Percentiles rank a stretch among this genome's conserved stretches.
Conservation (phyloP, 2,113 vertebrate genomes). For the Heliornis fulica region DNA sequence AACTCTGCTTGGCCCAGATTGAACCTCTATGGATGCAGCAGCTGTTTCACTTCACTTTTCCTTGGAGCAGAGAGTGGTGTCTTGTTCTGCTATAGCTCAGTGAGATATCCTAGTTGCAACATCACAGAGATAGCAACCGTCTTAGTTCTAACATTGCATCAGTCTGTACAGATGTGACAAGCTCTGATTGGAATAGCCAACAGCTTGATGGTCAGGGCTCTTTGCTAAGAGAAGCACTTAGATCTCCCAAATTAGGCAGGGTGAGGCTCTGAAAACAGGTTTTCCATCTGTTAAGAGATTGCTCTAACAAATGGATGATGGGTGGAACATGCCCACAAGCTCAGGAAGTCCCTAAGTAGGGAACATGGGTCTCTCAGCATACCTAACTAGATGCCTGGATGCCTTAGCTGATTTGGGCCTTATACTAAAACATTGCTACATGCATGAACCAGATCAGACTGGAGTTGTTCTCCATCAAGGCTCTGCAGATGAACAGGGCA, state of each 20-base stretch:
- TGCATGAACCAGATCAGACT: neutral
- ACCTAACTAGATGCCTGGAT: neutral
- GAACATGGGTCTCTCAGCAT: neutral
- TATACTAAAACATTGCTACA: neutral
- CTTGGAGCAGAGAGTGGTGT: neutral
- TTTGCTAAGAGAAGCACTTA: neutral
- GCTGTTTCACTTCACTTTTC: neutral
- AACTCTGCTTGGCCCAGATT: neutral
- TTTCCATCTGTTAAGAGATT: constrained; percentile 5
- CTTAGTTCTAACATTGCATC: neutral
- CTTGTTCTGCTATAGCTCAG: neutral
- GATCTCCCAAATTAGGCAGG: neutral
- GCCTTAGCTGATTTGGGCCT: neutral
- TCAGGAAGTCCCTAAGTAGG: constrained; percentile 16
- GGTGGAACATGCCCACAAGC: constrained; percentile 1
- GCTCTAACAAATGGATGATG: neutral
- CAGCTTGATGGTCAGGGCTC: neutral
- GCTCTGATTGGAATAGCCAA: neutral
- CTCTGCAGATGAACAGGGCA: neutral
- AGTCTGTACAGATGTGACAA: neutral
- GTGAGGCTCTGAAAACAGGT: neutral
- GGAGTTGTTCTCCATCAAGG: neutral
- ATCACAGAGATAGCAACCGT: neutral
- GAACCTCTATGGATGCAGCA: neutral
- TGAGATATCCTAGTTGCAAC: neutral